These are phyloP conservation scores for Leucoraja erinaceus DNA, from an alignment of 2,113 vertebrate species.

Conservation along the genomic window DNA sequence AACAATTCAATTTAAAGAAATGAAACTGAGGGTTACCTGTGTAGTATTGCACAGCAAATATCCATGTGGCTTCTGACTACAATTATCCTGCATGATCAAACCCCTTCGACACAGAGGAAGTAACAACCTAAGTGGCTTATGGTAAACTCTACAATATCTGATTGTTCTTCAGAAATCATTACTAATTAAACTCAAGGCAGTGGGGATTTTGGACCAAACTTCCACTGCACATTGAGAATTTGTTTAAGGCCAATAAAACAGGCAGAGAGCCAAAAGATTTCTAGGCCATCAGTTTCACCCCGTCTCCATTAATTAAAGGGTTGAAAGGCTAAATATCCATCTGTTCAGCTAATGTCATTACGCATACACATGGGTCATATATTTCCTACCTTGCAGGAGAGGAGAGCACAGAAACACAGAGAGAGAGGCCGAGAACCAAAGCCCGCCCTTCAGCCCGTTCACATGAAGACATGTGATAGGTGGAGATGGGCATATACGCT, in stretches of 20 bases:
- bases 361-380: no score
- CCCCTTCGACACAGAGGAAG: background rate
- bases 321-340: no score
- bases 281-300: background rate
- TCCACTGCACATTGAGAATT: background rate
- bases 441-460: no score
- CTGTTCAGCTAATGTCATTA: no score
- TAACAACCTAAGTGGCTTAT: background rate
- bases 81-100: background rate
- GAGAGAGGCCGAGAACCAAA: no score
- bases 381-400: no score
- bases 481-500: no score
- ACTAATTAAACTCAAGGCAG: background rate
- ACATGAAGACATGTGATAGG: no score
- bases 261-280: background rate
- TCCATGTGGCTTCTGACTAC: background rate
- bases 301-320: background rate
- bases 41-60: background rate
- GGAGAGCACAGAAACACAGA: no score
- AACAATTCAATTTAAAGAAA: background rate
- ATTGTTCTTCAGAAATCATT: background rate
- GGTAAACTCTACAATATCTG: background rate
- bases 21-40: background rate
- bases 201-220: background rate
- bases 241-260: background rate